Percentiles rank a stretch among this genome's conserved stretches.
These are phyloP conservation scores for Ceuthmochares aereus DNA, from an alignment of 2,113 vertebrate species.

Conservation along the genomic window DNA sequence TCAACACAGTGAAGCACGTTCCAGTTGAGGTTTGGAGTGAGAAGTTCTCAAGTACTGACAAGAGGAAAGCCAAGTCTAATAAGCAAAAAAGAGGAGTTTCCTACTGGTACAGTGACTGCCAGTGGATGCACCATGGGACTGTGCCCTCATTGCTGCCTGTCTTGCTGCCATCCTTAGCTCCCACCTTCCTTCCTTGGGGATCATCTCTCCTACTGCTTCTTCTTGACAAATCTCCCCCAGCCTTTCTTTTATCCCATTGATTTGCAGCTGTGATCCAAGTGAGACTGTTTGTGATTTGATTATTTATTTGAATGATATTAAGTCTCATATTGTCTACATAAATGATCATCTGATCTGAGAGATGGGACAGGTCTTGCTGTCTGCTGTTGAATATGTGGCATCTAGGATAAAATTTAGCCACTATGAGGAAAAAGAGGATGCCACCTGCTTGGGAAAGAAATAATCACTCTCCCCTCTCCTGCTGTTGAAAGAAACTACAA, in stretches of 20 bases:
- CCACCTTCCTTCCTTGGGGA: neutral
- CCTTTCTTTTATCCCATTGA: neutral
- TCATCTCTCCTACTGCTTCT: neutral
- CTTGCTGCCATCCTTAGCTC: neutral
- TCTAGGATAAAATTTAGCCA: neutral
- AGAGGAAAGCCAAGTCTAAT: neutral
- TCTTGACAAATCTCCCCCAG: neutral
- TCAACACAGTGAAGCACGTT: neutral
- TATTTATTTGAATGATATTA: neutral
- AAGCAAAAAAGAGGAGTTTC: neutral
- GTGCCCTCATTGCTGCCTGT: rapidly evolving
- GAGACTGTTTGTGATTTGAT: neutral
- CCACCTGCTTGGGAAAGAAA: neutral
- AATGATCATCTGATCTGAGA: neutral
- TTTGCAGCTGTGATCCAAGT: neutral
- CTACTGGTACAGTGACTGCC: neutral
- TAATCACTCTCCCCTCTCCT: neutral
- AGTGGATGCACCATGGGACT: neutral
- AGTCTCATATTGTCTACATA: neutral
- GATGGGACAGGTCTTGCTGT: neutral
- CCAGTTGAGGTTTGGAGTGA: neutral
- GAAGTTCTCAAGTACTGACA: neutral
- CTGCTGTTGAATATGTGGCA: neutral
- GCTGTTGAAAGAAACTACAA: neutral
- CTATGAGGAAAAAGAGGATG: neutral